Percentiles rank a stretch among this genome's conserved stretches.
These are phyloP conservation scores for Orussus abietinus DNA, from an alignment of 1,140 invertebrate species.

Conservation along the genomic window DNA sequence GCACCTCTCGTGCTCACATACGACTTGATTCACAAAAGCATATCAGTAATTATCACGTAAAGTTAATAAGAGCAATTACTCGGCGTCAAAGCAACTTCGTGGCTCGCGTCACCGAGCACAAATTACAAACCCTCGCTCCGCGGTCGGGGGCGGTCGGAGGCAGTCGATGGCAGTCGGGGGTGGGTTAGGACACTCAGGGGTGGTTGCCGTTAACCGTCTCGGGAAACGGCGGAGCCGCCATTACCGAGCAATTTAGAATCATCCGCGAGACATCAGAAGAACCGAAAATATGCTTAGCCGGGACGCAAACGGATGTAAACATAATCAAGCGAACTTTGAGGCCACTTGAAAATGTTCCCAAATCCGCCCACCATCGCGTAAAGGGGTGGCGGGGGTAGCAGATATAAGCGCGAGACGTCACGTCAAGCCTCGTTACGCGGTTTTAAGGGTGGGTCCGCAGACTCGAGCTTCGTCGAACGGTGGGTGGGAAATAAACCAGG, in stretches of 20 bases:
- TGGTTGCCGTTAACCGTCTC: constrained; percentile 13
- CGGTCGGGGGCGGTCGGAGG: neutral
- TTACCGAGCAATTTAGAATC: constrained; percentile 41
- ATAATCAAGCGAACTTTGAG: constrained; percentile 36
- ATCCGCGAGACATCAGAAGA: constrained; percentile 40
- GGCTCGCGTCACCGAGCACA: constrained; percentile 33
- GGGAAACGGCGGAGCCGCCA: constrained; percentile 21
- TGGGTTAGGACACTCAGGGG: neutral
- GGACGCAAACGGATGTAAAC: constrained; percentile 34
- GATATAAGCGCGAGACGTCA: constrained; percentile 6
- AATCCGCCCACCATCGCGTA: constrained; percentile 28
- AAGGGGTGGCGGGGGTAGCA: constrained; percentile 23
- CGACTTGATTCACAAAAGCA: constrained; percentile 21
- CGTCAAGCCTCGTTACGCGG: neutral
- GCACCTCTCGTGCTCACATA: constrained; percentile 24
- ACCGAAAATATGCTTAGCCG: constrained; percentile 36
- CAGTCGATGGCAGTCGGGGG: neutral
- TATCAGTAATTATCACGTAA: constrained; percentile 31
- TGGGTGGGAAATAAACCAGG: too few relatives aligned
- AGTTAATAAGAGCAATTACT: constrained; percentile 35
- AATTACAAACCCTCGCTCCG: constrained; percentile 33
- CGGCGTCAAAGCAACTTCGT: constrained; percentile 26
- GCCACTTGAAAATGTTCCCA: constrained; percentile 29
- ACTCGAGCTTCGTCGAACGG: too few relatives aligned
- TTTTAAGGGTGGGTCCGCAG: too few relatives aligned